Percentiles rank a stretch among this genome's conserved stretches.
These are phyloP conservation scores for Drosophila stalkeri DNA, from an alignment of 2,888 invertebrate species.

Conservation along the genomic window DNA sequence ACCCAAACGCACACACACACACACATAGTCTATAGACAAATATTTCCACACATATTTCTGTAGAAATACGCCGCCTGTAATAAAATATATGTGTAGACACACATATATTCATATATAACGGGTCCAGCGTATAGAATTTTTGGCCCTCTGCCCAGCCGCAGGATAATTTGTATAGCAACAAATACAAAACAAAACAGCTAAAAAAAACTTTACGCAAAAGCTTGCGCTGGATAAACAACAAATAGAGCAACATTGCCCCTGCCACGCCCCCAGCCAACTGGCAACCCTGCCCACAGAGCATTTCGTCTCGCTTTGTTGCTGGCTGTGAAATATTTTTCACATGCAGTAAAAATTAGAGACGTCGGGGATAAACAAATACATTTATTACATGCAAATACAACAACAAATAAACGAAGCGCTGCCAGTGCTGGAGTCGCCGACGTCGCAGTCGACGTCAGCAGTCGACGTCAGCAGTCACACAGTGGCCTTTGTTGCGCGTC, in stretches of 20 bases:
- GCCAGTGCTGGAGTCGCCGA: conserved; percentile 8
- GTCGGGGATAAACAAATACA: conserved; percentile 76
- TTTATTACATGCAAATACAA: conserved; percentile 77
- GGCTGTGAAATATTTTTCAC: conserved; percentile 61
- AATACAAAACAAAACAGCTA: conserved; percentile 2
- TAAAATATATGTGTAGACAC: conserved; percentile 24
- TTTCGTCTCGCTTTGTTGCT: conserved; percentile 31
- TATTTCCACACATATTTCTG: conserved; percentile 22
- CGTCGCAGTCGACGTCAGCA: conserved; percentile 31
- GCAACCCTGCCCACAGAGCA: background rate
- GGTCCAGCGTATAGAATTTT: conserved; percentile 29
- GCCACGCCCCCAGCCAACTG: background rate
- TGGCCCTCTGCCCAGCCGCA: conserved; percentile 69
- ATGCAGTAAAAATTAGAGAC: conserved; percentile 75
- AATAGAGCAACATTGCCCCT: conserved; percentile 43
- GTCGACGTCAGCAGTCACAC: conserved; percentile 26
- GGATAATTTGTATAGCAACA: conserved; percentile 73
- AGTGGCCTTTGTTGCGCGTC: conserved; percentile 62
- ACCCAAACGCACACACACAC: background rate
- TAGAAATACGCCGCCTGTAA: conserved; percentile 42
- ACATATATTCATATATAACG: background rate
- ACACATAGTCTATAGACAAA: background rate
- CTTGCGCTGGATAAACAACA: conserved; percentile 53
- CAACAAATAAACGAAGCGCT: conserved; percentile 46
- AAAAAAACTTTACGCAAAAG: conserved; percentile 67